Percentiles rank a stretch among this genome's conserved stretches.
Conservation (phyloP, 2,113 vertebrate species). For the Cyprinodon tularosa region DNA sequence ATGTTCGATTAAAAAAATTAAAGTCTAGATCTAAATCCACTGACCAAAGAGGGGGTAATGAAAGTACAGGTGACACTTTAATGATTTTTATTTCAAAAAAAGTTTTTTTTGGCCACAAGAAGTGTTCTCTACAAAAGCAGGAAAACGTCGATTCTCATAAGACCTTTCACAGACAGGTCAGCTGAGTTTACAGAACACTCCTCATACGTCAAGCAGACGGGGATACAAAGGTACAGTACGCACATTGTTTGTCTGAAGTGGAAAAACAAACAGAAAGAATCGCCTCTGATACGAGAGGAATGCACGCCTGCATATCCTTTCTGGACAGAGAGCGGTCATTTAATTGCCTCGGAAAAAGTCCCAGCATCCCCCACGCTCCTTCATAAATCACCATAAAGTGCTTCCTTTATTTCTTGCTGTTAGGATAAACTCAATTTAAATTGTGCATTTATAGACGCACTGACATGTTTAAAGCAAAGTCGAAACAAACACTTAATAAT, state of each 20-base stretch:
- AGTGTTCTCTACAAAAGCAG: too few species aligned
- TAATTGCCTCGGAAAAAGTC: conserved; percentile 44
- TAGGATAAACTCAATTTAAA: conserved; percentile 40
- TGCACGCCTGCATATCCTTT: conserved; percentile 48
- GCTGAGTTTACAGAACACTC: background rate
- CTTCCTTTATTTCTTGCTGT: conserved; percentile 23
- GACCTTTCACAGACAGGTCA: background rate
- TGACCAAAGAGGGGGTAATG: too few species aligned
- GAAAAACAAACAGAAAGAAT: conserved; percentile 69
- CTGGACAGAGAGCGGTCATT: conserved; percentile 42
- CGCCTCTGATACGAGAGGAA: conserved; percentile 47
- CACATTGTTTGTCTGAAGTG: conserved; percentile 47
- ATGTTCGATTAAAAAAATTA: too few species aligned
- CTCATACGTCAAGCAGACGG: conserved; percentile 38
- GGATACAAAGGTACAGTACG: background rate
- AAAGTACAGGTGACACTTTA: background rate
- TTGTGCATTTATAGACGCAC: background rate
- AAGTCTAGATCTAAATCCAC: too few species aligned
- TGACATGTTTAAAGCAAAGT: conserved; percentile 22
- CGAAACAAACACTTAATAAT: conserved; percentile 43
- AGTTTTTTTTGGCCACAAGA: too few species aligned
- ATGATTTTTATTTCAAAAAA: background rate
- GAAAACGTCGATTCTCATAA: background rate
- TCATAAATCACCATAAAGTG: conserved; percentile 52
- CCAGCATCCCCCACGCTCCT: conserved; percentile 19